phyloP scores from a whole-genome alignment of 1,140 invertebrate genomes.

The Pseudomyrmex cubaensis region DNA sequence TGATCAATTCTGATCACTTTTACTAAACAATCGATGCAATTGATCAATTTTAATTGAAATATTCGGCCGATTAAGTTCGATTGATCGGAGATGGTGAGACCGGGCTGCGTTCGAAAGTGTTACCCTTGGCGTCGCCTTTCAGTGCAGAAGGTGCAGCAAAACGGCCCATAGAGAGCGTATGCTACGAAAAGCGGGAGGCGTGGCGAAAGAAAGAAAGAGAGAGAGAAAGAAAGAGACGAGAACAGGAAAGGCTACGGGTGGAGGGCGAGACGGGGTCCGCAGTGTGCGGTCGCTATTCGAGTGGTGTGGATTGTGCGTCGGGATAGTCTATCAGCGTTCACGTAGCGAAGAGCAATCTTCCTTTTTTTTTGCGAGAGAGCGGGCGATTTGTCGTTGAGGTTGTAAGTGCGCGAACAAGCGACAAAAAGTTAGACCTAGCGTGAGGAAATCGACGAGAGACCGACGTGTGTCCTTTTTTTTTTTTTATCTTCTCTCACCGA shows the following conservation, averaged over 20 bases:
- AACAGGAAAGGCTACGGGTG: slow-evolving; percentile 55
- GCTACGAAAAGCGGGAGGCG: background rate
- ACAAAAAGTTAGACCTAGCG: background rate
- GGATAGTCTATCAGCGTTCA: slow-evolving; percentile 33
- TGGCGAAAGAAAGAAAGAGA: background rate
- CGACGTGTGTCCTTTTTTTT: background rate
- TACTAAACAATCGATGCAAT: no score
- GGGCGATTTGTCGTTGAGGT: background rate
- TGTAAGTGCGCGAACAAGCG: background rate
- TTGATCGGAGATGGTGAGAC: no score
- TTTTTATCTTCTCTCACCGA: background rate
- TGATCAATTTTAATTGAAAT: no score
- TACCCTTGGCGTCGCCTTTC: background rate
- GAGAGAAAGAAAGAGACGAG: slow-evolving; percentile 4
- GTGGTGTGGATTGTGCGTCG: slow-evolving; percentile 69
- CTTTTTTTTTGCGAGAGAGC: background rate
- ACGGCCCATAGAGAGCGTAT: background rate
- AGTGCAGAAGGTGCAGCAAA: background rate
- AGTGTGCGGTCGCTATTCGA: slow-evolving; percentile 79
- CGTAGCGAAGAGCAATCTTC: background rate
- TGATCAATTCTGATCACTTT: no score
- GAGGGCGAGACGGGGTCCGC: slow-evolving; percentile 74
- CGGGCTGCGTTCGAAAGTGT: no score
- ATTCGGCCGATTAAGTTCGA: no score
- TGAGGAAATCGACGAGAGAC: background rate